These are phyloP conservation scores for Ploceus nigricollis DNA, from an alignment of 2,113 vertebrate species.

Conservation along the genomic window DNA sequence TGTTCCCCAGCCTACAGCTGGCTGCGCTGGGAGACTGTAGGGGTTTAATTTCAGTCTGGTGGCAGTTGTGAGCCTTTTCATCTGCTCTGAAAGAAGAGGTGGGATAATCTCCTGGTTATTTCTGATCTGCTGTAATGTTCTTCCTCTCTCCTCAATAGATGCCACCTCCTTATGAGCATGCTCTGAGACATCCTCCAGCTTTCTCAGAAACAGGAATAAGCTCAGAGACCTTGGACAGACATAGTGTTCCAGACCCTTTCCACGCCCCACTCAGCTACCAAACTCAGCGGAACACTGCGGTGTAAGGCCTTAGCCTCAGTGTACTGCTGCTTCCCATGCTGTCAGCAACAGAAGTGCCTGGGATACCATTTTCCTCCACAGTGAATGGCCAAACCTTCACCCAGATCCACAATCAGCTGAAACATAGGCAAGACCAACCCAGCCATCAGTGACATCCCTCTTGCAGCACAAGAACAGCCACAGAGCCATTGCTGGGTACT, in stretches of 20 bases:
- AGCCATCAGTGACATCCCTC: background rate
- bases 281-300: background rate
- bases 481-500: fast-evolving
- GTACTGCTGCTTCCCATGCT: background rate
- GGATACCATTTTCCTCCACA: background rate
- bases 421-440: background rate
- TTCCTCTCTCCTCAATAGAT: slow-evolving; percentile 40
- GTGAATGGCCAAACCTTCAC: background rate
- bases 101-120: background rate
- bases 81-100: background rate
- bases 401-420: background rate
- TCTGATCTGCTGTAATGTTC: background rate
- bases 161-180: slow-evolving; percentile 74
- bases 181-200: slow-evolving; percentile 49
- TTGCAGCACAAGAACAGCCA: background rate
- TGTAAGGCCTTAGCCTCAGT: background rate
- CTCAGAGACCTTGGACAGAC: slow-evolving; percentile 6
- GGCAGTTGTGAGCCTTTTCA: background rate
- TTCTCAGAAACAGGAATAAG: slow-evolving; percentile 13
- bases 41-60: background rate
- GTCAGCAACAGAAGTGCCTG: background rate
- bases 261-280: background rate
- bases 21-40: background rate
- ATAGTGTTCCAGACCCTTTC: background rate
- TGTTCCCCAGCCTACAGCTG: background rate